phyloP scores from a whole-genome alignment of 2,888 invertebrate species.

The Ornithoptera priamus region DNA sequence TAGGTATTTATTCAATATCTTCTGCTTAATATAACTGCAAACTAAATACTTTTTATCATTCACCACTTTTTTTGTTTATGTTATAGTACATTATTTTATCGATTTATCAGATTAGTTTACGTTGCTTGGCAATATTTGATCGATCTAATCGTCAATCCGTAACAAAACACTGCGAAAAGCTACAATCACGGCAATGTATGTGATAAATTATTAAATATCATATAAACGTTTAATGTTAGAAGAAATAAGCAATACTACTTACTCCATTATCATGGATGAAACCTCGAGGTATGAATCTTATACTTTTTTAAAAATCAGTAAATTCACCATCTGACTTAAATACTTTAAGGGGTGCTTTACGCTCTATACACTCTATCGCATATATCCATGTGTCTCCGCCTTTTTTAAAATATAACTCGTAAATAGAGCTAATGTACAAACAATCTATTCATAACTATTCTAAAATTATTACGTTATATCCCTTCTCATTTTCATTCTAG shows the following conservation, averaged over 20 bases:
- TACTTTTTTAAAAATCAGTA: not conserved
- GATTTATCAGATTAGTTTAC: slow-evolving; percentile 19
- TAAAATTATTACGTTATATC: no score
- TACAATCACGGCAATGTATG: slow-evolving; percentile 2
- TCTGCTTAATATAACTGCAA: not conserved
- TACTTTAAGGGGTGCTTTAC: no score
- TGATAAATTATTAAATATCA: not conserved
- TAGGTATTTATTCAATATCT: no score
- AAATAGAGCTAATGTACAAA: no score
- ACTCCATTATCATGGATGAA: slow-evolving; percentile 9
- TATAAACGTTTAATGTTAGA: not conserved
- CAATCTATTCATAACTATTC: no score
- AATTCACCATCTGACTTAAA: no score
- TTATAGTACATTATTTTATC: slow-evolving; percentile 4
- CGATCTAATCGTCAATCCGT: slow-evolving; percentile 13
- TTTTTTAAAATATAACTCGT: no score
- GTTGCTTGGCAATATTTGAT: slow-evolving; percentile 17
- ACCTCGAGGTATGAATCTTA: slow-evolving; percentile 8
- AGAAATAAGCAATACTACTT: not conserved
- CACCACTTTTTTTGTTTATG: not conserved
- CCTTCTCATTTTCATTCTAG: no score
- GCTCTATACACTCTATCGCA: no score
- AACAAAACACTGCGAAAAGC: not conserved
- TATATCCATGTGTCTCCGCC: no score
- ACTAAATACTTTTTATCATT: not conserved